These are phyloP conservation scores for Drosophila nr. perissopoda DNA, from an alignment of 2,888 invertebrate genomes.

Conservation along the genomic window DNA sequence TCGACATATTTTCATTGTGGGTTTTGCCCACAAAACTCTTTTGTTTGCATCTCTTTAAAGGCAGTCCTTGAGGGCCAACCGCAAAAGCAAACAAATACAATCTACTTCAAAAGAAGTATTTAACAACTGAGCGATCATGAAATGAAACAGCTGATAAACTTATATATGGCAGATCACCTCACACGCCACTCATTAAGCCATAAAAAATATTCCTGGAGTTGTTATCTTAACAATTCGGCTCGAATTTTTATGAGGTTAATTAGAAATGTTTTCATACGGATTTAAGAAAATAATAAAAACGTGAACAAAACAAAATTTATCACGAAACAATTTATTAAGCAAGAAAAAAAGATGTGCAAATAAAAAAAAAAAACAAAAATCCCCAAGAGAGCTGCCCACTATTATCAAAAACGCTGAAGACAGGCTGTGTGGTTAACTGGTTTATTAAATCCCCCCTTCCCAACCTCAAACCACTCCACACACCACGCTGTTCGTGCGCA, in stretches of 20 bases:
- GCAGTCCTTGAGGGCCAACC: background rate
- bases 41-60: slow-evolving; percentile 27
- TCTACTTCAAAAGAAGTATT: slow-evolving; percentile 11
- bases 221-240: slow-evolving; percentile 21
- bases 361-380: slow-evolving; percentile 32
- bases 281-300: slow-evolving; percentile 33
- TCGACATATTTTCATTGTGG: slow-evolving; percentile 7
- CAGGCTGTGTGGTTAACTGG: slow-evolving; percentile 4
- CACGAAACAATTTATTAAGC: slow-evolving; percentile 1
- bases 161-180: slow-evolving; percentile 12
- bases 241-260: slow-evolving; percentile 14
- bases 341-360: slow-evolving; percentile 33
- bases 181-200: slow-evolving; percentile 4
- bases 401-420: slow-evolving; percentile 3
- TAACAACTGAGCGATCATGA: slow-evolving; percentile 6
- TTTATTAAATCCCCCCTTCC: background rate
- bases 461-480: slow-evolving; percentile 10
- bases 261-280: slow-evolving; percentile 27
- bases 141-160: slow-evolving; percentile 5
- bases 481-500: background rate
- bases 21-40: slow-evolving; percentile 15
- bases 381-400: background rate
- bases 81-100: slow-evolving; percentile 12
- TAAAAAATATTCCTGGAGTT: background rate
- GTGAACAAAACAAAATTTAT: background rate